Evolutionary conservation across 1,140 invertebrate genomes (phyloP).

Genomic region (Prorops nasuta): DNA sequence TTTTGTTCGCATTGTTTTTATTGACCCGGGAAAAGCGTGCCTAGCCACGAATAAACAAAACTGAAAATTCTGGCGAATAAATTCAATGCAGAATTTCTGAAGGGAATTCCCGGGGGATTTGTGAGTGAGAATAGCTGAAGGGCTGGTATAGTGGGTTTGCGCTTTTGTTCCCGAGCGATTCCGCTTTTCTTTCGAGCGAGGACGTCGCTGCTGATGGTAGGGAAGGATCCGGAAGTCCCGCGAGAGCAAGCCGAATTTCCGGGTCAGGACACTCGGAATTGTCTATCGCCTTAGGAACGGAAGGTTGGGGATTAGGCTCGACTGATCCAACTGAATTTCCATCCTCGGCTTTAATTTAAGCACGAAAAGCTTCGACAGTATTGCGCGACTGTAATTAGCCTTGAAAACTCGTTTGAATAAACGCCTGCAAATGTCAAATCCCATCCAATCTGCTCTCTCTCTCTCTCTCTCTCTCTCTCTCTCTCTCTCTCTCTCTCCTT

Average conservation of each 20-base stretch:
- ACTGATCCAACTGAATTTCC: slow-evolving; percentile 23
- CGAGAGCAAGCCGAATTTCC: slow-evolving; percentile 19
- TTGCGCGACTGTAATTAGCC: too few relatives aligned
- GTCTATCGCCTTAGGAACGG: slow-evolving; percentile 27
- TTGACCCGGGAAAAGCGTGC: slow-evolving; percentile 10
- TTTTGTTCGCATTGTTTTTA: slow-evolving; percentile 5
- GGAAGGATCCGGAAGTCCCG: slow-evolving; percentile 16
- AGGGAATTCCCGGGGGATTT: too few relatives aligned
- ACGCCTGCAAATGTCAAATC: too few relatives aligned
- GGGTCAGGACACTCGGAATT: slow-evolving; percentile 26
- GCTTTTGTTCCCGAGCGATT: slow-evolving; percentile 19
- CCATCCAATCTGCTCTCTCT: too few relatives aligned
- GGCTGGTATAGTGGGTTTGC: slow-evolving; percentile 6
- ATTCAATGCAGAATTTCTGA: too few relatives aligned
- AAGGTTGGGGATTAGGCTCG: slow-evolving; percentile 24
- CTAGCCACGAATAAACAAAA: slow-evolving; percentile 5
- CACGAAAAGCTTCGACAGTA: background rate
- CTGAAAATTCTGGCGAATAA: too few relatives aligned
- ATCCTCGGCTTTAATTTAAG: slow-evolving; percentile 8
- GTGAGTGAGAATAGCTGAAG: slow-evolving; percentile 17
- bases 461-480: too few relatives aligned
- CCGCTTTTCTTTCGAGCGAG: slow-evolving; percentile 11
- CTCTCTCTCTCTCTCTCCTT: too few relatives aligned
- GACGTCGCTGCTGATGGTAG: slow-evolving; percentile 6
- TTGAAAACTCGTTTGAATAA: too few relatives aligned